These are phyloP conservation scores for Dendroctonus ponderosae DNA, from an alignment of 1,140 invertebrate species.

Conservation along the genomic window DNA sequence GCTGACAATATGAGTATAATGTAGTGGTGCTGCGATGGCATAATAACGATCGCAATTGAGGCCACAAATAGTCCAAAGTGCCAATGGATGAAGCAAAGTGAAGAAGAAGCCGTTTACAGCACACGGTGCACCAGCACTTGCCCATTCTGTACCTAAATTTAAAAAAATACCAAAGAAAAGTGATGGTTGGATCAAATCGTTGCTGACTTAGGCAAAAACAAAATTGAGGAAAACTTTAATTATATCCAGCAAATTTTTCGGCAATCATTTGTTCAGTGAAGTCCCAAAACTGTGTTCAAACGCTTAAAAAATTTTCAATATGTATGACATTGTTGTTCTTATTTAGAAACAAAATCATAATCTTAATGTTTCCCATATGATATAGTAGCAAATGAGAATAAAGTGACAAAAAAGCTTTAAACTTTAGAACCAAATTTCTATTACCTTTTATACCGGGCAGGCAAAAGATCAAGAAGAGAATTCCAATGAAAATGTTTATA, in stretches of 20 bases:
- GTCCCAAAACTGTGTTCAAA: neutral
- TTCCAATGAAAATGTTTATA: constrained; percentile 65
- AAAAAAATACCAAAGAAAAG: too few relatives aligned
- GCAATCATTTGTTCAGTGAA: too few relatives aligned
- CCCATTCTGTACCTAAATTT: constrained; percentile 47
- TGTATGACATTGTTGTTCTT: too few relatives aligned
- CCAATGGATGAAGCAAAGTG: constrained; percentile 69
- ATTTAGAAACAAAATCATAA: too few relatives aligned
- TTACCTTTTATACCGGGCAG: constrained; percentile 53
- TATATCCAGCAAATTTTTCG: too few relatives aligned
- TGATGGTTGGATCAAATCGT: too few relatives aligned
- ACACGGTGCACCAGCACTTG: constrained; percentile 57
- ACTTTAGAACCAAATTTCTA: neutral
- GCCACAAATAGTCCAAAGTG: constrained; percentile 77
- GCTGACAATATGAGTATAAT: constrained; percentile 71
- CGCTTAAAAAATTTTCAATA: neutral
- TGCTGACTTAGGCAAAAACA: too few relatives aligned
- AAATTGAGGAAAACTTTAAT: too few relatives aligned
- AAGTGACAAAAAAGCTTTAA: too few relatives aligned
- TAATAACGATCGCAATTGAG: constrained; percentile 77
- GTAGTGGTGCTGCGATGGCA: constrained; percentile 73
- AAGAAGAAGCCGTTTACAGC: constrained; percentile 64
- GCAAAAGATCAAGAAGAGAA: constrained; percentile 57
- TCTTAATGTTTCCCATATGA: too few relatives aligned
- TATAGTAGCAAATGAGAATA: too few relatives aligned